A percentile compares a stretch with the other conserved stretches of the same genome.
phyloP scores from a whole-genome alignment of 2,797 vertebrate species.

The Enteromius argenteus region DNA sequence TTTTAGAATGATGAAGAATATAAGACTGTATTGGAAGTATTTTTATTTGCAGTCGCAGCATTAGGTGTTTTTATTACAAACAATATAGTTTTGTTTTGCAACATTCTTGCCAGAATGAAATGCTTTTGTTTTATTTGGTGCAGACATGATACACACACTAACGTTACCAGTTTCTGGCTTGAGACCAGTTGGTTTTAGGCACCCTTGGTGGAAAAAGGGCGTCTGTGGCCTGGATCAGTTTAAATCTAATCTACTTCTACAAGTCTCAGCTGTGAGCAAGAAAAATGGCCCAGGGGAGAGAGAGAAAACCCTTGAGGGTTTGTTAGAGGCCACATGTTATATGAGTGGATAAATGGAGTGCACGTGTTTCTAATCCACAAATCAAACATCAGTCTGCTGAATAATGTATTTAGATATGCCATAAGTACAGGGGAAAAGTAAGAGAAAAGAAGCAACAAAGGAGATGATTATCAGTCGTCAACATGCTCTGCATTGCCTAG shows the following conservation, averaged over 20 bases:
- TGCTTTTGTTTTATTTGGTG: background rate
- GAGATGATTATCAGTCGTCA: slow-evolving; percentile 30
- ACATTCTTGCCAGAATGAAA: background rate
- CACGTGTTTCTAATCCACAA: slow-evolving; percentile 19
- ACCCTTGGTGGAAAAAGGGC: background rate
- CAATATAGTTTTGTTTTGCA: background rate
- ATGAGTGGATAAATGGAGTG: slow-evolving; percentile 8
- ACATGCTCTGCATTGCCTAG: slow-evolving; percentile 9
- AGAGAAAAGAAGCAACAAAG: slow-evolving; percentile 7
- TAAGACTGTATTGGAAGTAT: background rate
- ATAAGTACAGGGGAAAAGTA: background rate
- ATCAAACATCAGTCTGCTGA: slow-evolving; percentile 20
- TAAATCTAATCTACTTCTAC: slow-evolving; percentile 39
- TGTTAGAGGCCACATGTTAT: background rate
- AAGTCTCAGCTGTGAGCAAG: slow-evolving; percentile 42
- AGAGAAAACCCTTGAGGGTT: slow-evolving; percentile 29
- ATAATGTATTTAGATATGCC: slow-evolving; percentile 31
- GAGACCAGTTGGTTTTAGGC: background rate
- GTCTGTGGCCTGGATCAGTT: slow-evolving; percentile 31
- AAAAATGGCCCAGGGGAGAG: slow-evolving; percentile 11
- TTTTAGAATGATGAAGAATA: background rate
- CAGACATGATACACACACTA: slow-evolving; percentile 4
- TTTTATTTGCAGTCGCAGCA: background rate
- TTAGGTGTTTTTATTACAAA: background rate
- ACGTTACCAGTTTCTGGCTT: background rate